Evolutionary conservation across 1,140 invertebrate genomes (phyloP), one percentile per base, ranked within the genome.

Genomic region (Metopolophium dirhodum): DNA sequence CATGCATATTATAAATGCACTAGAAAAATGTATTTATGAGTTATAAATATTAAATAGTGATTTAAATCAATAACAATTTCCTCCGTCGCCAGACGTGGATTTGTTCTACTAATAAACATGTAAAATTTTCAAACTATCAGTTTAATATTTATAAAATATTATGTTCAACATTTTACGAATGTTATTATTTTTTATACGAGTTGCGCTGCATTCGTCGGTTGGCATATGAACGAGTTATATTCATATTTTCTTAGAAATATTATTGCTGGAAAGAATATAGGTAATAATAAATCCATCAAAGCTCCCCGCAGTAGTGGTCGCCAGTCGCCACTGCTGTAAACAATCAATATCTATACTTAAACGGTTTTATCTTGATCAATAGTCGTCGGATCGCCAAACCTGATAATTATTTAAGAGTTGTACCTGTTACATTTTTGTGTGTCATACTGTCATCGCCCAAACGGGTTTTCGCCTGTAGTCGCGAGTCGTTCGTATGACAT

Each of bases 341-440:
- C n/a, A n/a, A n/a, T n/a, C 30, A 77, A 18, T n/a, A 77, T n/a
- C 18, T 41, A 61, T 18, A 11, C 14, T 35, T n/a, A 77, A 41
- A 77, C 61, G 61, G 61, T 30, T 18, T 77, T 77, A 77, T 77
- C 61, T n/a, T n/a, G 61, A 77, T 30, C 61, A 77, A 77, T n/a
- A 14, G 11, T 30, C 11, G 57, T 61, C 14, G 61, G 61, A 77
- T 77, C 1, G 61, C n/a, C 7, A 77, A 77, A 77, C 18, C 61
- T 77, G 61, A 77, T 77, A n/a, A 77, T 77, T 77, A 77, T 77
- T 77, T 77, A 77, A n/a, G 61, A 77, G 61, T 77, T n/a, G 14
- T 18, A n/a, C 22, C 51, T 54, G 20, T n/a, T 77, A 77, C 30
- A n/a, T 77, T 77, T 68, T 77, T 54, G 20, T 77, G 11, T 77